phyloP scores from a whole-genome alignment of 2,113 vertebrate genomes.

The Hydrolagus affinis region DNA sequence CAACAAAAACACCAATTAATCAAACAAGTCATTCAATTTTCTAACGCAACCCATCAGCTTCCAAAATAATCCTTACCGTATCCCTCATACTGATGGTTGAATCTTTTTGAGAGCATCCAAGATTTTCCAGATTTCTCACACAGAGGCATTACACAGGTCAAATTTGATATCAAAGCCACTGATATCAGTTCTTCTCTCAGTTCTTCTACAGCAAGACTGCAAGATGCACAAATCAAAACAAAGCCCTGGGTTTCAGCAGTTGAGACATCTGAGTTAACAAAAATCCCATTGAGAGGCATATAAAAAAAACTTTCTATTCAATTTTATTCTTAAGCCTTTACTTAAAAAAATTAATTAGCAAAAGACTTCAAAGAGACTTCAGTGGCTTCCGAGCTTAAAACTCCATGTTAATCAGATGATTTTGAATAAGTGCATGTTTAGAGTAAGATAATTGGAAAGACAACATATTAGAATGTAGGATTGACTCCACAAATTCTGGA shows the following conservation, averaged over 20 bases:
- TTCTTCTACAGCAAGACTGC: too few species aligned
- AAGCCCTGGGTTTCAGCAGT: too few species aligned
- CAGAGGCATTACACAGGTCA: not conserved
- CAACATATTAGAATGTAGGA: too few species aligned
- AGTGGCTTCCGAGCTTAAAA: not conserved
- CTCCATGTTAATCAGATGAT: not conserved
- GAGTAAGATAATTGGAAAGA: not conserved
- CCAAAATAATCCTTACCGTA: not conserved
- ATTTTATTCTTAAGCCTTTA: too few species aligned
- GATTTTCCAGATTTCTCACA: not conserved
- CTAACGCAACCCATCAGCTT: not conserved
- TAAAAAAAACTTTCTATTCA: too few species aligned
- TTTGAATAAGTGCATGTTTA: not conserved
- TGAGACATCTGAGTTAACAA: too few species aligned
- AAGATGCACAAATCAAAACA: too few species aligned
- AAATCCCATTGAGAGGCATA: too few species aligned
- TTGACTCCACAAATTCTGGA: not conserved
- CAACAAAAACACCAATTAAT: not conserved
- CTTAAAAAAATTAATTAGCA: not conserved
- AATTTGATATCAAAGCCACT: too few species aligned
- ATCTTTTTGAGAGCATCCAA: not conserved
- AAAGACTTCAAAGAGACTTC: not conserved
- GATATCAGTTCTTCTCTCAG: too few species aligned
- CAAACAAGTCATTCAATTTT: not conserved
- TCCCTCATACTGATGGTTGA: not conserved